Evolutionary conservation across 1,140 invertebrate species (phyloP), one percentile per base, ranked within the genome.

Genomic region (Zaprionus lachaisei): DNA sequence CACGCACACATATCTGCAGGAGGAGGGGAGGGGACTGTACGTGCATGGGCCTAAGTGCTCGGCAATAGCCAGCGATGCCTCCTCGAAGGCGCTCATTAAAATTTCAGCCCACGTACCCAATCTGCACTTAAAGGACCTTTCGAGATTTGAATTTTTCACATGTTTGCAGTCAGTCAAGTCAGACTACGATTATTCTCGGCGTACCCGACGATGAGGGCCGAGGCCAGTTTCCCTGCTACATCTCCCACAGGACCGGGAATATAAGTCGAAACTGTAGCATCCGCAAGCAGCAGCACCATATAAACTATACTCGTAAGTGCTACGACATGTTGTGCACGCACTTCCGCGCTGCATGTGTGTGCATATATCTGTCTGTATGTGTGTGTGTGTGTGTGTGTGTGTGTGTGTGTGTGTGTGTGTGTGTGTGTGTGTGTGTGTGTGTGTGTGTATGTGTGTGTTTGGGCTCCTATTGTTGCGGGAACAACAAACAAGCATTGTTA

Each of bases 121-220:
- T 86, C 83, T 86, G 83, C 83, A 86, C 83, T 86, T 89, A 83
- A 79, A 83, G 74, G 84, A 89, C 83, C 84, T 79, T 89, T 83
- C 77, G 67, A 83, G 84, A 85, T 86, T 86, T 89, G 83, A 83
- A 89, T 86, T 89, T 89, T 86, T 85, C 83, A 85, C 83, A 85
- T 85, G 81, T 86, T 85, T 66, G 79, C 79, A 75, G 60, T 54
- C 67, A 58, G 71, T 55, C 71, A 73, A 58, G 71, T 44, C 64
- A 67, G 60, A 58, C 58, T 60, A 64, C 67, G 67, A 75, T 58
- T 64, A 71, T 75, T 58, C 56, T 71, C 38, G n/a, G 15, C 54
- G 24, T 64, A 26, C 24, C 24, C 24, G 24, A 26, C 24, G 24
- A 26, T 0, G 9, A 34, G 31, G 56, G 41, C 37, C 61, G 24